Evolutionary conservation across 2,797 vertebrate genomes (phyloP).

Genomic region (Tapirus indicus): DNA sequence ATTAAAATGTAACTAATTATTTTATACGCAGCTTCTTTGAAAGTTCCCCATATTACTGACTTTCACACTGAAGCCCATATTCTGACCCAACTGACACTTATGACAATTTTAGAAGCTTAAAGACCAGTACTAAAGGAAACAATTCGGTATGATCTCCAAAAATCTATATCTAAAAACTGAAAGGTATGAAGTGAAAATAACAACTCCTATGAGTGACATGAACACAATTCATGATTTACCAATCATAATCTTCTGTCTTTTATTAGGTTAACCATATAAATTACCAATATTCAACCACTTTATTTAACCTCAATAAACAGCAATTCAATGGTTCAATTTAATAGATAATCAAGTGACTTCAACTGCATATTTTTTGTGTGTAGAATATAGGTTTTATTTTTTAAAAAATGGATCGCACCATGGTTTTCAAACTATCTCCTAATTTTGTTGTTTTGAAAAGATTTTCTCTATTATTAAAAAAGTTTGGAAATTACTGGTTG

Average conservation of each 20-base stretch:
- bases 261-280: not conserved
- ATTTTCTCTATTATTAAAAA: conserved; percentile 12
- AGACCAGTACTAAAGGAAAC: conserved; percentile 37
- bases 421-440: not conserved
- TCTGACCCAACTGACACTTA: not conserved
- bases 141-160: not conserved
- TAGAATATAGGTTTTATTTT: not conserved
- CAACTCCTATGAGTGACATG: not conserved
- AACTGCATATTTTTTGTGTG: not conserved
- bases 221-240: not conserved
- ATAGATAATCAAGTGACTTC: conserved; percentile 13
- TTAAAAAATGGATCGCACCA: not conserved
- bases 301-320: conserved; percentile 45
- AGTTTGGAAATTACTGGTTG: not conserved
- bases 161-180: conserved; percentile 27
- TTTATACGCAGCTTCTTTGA: not conserved
- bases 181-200: not conserved
- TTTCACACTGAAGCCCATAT: not conserved
- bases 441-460: not conserved
- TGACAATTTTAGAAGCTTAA: conserved; percentile 13
- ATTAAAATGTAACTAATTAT: conserved; percentile 6
- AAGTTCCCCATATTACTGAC: not conserved
- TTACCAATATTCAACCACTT: not conserved
- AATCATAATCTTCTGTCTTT: not conserved
- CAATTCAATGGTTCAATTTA: conserved; percentile 18